A percentile compares a stretch with the other conserved stretches of the same genome.
Conservation (phyloP, 2,113 vertebrate genomes). For the Oryzias woworae region DNA sequence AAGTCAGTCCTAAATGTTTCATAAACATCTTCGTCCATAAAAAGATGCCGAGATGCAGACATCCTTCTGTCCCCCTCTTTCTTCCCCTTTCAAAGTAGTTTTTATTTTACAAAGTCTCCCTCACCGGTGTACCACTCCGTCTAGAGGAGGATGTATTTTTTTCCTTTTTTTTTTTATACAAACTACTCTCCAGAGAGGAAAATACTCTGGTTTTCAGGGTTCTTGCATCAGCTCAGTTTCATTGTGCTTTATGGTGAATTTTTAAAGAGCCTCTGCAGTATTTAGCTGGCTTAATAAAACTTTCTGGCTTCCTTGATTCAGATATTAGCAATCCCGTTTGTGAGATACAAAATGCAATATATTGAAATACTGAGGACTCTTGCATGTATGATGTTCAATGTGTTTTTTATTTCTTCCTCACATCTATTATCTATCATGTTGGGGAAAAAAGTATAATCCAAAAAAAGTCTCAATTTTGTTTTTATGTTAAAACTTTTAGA, state of each 20-base stretch:
- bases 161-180: constrained; percentile 28
- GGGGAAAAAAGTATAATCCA: no score
- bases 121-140: constrained; percentile 35
- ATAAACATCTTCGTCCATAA: constrained; percentile 52
- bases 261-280: constrained; percentile 52
- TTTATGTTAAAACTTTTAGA: no score
- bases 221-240: constrained; percentile 67
- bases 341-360: constrained; percentile 36
- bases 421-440: constrained; percentile 19
- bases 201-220: constrained; percentile 70
- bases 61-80: background rate
- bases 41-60: constrained; percentile 16
- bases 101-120: constrained; percentile 30
- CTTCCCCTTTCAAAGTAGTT: constrained; percentile 12
- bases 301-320: constrained; percentile 20
- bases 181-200: constrained; percentile 56
- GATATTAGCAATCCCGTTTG: constrained; percentile 12
- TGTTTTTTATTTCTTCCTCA: background rate
- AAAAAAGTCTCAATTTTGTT: no score
- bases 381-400: constrained; percentile 15
- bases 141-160: constrained; percentile 22
- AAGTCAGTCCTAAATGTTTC: constrained; percentile 55
- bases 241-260: constrained; percentile 64
- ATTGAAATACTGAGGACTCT: constrained; percentile 53
- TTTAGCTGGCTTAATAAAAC: constrained; percentile 32